These are phyloP conservation scores for Arnoldichthys spilopterus DNA, from an alignment of 2,797 vertebrate genomes.

Conservation along the genomic window DNA sequence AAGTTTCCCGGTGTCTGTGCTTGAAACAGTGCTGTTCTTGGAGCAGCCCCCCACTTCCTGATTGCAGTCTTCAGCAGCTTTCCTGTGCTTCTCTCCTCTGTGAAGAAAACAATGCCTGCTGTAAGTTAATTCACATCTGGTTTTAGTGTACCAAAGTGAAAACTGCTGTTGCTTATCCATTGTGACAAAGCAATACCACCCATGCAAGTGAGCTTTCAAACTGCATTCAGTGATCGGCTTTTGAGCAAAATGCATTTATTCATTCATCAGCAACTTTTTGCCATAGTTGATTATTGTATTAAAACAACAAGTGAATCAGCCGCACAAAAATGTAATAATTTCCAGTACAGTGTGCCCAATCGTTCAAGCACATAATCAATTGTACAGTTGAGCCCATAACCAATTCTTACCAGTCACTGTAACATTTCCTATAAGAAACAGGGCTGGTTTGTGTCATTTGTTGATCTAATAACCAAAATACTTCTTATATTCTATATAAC, in stretches of 20 bases:
- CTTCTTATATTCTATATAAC: conserved; percentile 41
- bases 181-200: conserved; percentile 65
- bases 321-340: conserved; percentile 21
- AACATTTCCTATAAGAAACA: conserved; percentile 41
- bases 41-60: conserved; percentile 14
- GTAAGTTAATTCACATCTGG: conserved; percentile 75
- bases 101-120: conserved; percentile 67
- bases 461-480: conserved; percentile 51
- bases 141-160: conserved; percentile 72
- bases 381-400: conserved; percentile 29
- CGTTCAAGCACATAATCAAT: conserved; percentile 50
- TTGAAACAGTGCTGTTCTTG: conserved; percentile 25
- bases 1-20: conserved; percentile 28
- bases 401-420: conserved; percentile 50
- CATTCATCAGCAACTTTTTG: conserved; percentile 41
- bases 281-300: conserved; percentile 23
- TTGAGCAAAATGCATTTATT: conserved; percentile 38
- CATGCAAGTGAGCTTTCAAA: conserved; percentile 58
- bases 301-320: conserved; percentile 17
- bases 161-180: conserved; percentile 68
- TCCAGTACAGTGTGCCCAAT: conserved; percentile 9
- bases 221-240: conserved; percentile 40
- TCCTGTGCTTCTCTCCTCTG: conserved; percentile 57
- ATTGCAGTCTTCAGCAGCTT: conserved; percentile 56
- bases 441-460: conserved; percentile 51